Evolutionary conservation across 2,888 invertebrate genomes (phyloP).

Genomic region (Callinectes sapidus): DNA sequence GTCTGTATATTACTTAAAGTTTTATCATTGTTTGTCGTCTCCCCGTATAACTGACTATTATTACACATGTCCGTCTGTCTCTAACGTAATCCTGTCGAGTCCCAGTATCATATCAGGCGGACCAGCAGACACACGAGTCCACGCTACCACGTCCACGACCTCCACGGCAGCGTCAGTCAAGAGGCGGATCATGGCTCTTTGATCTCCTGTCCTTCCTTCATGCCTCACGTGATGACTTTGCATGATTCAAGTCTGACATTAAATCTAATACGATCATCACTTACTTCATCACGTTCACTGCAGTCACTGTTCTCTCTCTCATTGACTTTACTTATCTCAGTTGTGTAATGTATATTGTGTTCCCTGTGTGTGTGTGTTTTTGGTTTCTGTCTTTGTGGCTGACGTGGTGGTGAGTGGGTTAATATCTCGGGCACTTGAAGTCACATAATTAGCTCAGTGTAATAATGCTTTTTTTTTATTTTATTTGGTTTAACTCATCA

Average conservation of each 20-base stretch:
- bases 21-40: not conserved
- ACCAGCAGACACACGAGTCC: not conserved
- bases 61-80: not conserved
- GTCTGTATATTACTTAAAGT: not conserved
- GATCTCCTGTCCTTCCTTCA: slow-evolving; percentile 1
- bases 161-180: slow-evolving; percentile 4
- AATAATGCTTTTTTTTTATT: not conserved
- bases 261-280: slow-evolving; percentile 14
- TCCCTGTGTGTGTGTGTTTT: not conserved
- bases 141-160: not conserved
- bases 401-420: not conserved
- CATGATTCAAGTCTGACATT: slow-evolving; percentile 2
- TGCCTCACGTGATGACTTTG: slow-evolving; percentile 13
- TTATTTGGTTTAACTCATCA: not conserved
- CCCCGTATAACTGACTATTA: not conserved
- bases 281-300: not conserved
- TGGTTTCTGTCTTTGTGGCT: not conserved
- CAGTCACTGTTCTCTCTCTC: not conserved
- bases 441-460: not conserved
- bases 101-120: too few relatives aligned
- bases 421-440: not conserved
- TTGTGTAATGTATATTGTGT: too few relatives aligned
- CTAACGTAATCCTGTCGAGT: not conserved
- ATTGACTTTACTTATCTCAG: not conserved
- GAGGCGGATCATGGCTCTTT: not conserved